Evolutionary conservation across 92 coral and sea anemone species (phyloP).

Genomic region (Phenganax marumi): DNA sequence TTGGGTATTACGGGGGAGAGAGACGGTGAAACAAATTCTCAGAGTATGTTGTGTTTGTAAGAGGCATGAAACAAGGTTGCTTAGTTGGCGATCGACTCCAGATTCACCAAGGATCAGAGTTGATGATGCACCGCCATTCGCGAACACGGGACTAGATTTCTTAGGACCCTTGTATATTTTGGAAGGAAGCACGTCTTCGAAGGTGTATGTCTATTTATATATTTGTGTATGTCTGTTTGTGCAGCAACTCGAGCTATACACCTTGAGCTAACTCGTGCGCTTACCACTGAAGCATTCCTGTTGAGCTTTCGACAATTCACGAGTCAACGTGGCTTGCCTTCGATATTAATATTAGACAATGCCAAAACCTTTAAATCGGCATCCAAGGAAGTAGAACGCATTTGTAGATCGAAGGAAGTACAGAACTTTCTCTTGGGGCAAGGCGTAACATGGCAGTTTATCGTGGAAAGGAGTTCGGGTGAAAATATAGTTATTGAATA

Average conservation of each 20-base stretch:
- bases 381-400: not conserved
- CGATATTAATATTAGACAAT: not conserved
- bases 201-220: conserved; percentile 5
- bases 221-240: too few species aligned
- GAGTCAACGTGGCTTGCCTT: not conserved
- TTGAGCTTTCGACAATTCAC: not conserved
- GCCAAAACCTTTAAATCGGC: not conserved
- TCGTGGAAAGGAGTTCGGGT: not conserved
- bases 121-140: conserved; percentile 51
- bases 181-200: not conserved
- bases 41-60: conserved; percentile 37
- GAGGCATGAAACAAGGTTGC: conserved; percentile 6
- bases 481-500: too few species aligned
- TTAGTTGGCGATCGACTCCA: conserved; percentile 35
- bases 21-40: conserved; percentile 51
- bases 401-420: not conserved
- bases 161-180: conserved; percentile 44
- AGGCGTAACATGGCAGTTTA: not conserved
- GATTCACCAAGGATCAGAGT: conserved; percentile 47
- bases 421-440: not conserved
- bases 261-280: conserved; percentile 8
- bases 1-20: conserved; percentile 59
- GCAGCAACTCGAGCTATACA: conserved; percentile 4
- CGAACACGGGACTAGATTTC: conserved; percentile 50
- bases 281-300: not conserved